Conservation (phyloP, 2,113 vertebrate genomes). For the Ctenodactylus gundi region DNA sequence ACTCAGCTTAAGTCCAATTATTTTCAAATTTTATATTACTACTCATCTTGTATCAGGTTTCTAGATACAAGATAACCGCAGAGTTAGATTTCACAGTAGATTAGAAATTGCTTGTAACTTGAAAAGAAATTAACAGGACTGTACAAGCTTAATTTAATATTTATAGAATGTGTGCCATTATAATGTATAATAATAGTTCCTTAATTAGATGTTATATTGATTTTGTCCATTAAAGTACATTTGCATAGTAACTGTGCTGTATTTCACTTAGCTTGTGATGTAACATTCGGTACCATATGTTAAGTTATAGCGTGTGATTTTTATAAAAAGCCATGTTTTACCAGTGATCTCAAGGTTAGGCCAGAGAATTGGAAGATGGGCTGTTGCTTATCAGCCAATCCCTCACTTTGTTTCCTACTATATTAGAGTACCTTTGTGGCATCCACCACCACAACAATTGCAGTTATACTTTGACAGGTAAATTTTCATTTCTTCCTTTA, state of each 20-base stretch:
- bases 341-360: slow-evolving; percentile 46
- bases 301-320: slow-evolving; percentile 35
- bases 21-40: slow-evolving; percentile 5
- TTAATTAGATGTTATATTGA: slow-evolving; percentile 63
- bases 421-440: slow-evolving; percentile 76
- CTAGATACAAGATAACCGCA: not conserved
- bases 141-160: not conserved
- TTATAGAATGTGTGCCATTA: not conserved
- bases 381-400: slow-evolving; percentile 84
- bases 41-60: not conserved
- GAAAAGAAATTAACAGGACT: not conserved
- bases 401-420: slow-evolving; percentile 79
- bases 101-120: not conserved
- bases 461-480: slow-evolving; percentile 38
- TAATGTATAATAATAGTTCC: slow-evolving; percentile 26
- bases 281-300: not conserved
- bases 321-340: slow-evolving; percentile 50
- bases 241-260: slow-evolving; percentile 50
- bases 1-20: not conserved
- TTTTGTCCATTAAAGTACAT: not conserved
- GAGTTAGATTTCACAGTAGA: not conserved
- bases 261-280: slow-evolving; percentile 9
- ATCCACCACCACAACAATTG: slow-evolving; percentile 23
- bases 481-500: slow-evolving; percentile 46
- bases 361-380: slow-evolving; percentile 73